Percentiles rank a stretch among this genome's conserved stretches.
phyloP scores from a whole-genome alignment of 2,888 invertebrate species.

The Argyra leucocephala region DNA sequence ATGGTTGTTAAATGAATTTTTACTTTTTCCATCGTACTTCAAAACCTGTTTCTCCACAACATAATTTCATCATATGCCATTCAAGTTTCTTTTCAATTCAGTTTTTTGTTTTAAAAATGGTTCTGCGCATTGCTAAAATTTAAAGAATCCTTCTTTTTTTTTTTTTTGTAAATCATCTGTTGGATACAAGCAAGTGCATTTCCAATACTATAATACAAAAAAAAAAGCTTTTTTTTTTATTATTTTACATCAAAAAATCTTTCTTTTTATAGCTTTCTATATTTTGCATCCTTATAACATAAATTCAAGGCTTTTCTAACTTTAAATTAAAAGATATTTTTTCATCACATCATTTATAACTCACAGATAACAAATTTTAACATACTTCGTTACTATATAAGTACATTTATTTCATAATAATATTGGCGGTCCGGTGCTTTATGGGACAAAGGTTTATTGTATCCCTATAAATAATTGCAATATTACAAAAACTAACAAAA shows the following conservation, averaged over 20 bases:
- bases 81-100: too few species aligned
- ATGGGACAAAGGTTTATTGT: neutral
- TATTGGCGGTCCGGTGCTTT: slow-evolving; percentile 1
- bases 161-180: too few species aligned
- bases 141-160: too few species aligned
- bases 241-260: neutral
- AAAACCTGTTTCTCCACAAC: too few species aligned
- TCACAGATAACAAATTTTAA: neutral
- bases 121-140: too few species aligned
- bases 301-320: neutral
- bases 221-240: too few species aligned
- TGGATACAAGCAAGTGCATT: too few species aligned
- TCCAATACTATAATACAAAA: too few species aligned
- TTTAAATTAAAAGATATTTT: neutral
- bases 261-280: neutral
- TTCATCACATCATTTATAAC: neutral
- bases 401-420: neutral
- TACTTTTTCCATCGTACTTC: too few species aligned
- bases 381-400: neutral
- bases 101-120: too few species aligned
- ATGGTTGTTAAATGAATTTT: too few species aligned
- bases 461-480: neutral
- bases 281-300: neutral
- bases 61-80: too few species aligned
- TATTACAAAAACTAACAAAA: neutral